Percentiles rank a stretch among this genome's conserved stretches.
phyloP scores from a whole-genome alignment of 1,140 invertebrate genomes.

The Pseudachorutes palmiensis region DNA sequence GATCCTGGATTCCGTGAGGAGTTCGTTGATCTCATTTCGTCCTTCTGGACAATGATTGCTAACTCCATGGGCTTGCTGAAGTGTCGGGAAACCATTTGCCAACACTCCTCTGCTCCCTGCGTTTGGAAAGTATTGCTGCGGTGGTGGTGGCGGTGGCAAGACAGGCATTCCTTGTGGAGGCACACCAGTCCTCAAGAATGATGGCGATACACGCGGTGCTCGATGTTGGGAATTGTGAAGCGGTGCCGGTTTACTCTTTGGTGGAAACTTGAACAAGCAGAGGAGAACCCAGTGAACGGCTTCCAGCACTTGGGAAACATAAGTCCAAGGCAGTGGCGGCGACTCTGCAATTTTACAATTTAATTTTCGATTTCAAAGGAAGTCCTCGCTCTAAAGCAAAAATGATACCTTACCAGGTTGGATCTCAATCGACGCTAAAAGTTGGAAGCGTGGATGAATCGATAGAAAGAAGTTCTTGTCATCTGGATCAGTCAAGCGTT shows the following conservation, averaged over 20 bases:
- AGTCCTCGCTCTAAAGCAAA: neutral
- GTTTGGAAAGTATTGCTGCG: neutral
- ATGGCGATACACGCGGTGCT: neutral
- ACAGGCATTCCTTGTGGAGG: neutral
- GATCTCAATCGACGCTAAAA: conserved; percentile 74
- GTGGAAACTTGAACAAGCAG: conserved; percentile 19
- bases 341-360: conserved; percentile 7
- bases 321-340: conserved; percentile 19
- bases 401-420: conserved; percentile 13
- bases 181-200: neutral
- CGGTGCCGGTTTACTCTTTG: conserved; percentile 15
- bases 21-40: conserved; percentile 15
- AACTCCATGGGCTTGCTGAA: conserved; percentile 2
- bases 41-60: neutral
- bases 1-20: conserved; percentile 21
- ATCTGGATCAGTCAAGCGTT: conserved; percentile 80
- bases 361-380: neutral
- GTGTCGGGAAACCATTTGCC: neutral
- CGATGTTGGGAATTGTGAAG: conserved; percentile 3
- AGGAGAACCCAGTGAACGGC: conserved; percentile 21
- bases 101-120: neutral
- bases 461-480: conserved; percentile 54
- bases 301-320: conserved; percentile 16
- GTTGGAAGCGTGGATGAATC: conserved; percentile 67
- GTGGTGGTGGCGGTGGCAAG: neutral